These are phyloP conservation scores for Gavialis gangeticus DNA, from an alignment of 2,113 vertebrate species.

Conservation along the genomic window DNA sequence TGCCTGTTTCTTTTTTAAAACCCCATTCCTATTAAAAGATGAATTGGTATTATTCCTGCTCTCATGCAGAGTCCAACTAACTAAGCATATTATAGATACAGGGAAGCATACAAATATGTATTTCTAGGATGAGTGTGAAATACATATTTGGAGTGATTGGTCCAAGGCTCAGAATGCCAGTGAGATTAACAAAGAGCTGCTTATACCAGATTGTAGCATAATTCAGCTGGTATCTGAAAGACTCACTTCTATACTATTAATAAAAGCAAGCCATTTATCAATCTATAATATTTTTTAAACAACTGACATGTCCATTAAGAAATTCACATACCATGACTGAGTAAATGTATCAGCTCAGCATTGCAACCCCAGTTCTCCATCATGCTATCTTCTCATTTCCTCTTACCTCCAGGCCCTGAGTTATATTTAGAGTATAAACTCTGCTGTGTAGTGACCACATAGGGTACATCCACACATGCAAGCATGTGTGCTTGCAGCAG, in stretches of 20 bases:
- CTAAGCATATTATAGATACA: background rate
- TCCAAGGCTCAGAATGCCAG: background rate
- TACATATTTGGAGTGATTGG: background rate
- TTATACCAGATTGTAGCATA: background rate
- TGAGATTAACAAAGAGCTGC: background rate
- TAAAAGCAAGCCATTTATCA: background rate
- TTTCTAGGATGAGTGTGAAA: fast-evolving
- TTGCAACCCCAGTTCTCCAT: background rate
- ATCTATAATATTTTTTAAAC: fast-evolving
- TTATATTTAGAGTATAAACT: background rate
- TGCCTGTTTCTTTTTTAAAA: background rate
- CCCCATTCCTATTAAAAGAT: background rate
- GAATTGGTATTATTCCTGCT: background rate
- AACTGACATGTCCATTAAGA: background rate
- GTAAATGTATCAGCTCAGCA: background rate
- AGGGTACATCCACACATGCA: too few relatives aligned
- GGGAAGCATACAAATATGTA: background rate
- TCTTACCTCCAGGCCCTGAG: background rate
- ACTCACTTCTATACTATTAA: background rate
- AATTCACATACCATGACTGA: background rate
- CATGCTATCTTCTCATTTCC: background rate
- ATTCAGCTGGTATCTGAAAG: background rate
- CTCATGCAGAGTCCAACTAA: background rate
- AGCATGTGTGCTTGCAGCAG: too few relatives aligned
- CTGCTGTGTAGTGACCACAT: background rate